Conservation (phyloP, 2,797 vertebrate species). For the Pseudochirops cupreus region DNA sequence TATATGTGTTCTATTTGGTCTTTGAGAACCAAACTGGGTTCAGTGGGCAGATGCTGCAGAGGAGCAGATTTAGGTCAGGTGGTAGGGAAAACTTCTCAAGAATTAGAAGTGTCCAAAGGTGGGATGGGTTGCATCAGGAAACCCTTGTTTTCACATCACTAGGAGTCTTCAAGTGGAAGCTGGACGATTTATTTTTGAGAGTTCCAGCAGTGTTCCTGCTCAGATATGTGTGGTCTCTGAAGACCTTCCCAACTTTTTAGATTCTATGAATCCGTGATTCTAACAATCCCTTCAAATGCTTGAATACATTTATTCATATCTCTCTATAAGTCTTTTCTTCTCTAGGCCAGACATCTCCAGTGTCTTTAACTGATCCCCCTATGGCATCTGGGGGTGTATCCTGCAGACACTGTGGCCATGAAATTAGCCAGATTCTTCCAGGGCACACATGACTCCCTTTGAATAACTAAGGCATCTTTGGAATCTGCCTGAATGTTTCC, state of each 20-base stretch:
- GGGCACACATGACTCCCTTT: not conserved
- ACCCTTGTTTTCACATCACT: not conserved
- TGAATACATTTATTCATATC: not conserved
- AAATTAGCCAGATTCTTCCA: not conserved
- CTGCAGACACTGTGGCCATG: not conserved
- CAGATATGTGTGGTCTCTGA: not conserved
- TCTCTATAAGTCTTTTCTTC: not conserved
- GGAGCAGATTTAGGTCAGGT: not conserved
- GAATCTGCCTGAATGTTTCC: not conserved
- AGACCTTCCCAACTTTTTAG: not conserved
- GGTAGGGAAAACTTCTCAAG: not conserved
- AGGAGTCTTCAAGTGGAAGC: not conserved
- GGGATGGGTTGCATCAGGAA: not conserved
- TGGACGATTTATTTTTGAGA: not conserved
- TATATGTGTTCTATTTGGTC: not conserved
- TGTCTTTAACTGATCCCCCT: not conserved
- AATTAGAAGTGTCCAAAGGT: not conserved
- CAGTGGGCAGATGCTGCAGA: not conserved
- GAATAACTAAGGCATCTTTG: not conserved
- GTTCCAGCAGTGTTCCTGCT: not conserved
- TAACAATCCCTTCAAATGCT: not conserved
- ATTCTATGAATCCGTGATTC: not conserved
- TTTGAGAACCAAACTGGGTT: not conserved
- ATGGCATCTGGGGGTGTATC: not conserved
- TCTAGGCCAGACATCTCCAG: not conserved